These are phyloP conservation scores for Mesoligia furuncula DNA, from an alignment of 2,888 invertebrate species.

Conservation along the genomic window DNA sequence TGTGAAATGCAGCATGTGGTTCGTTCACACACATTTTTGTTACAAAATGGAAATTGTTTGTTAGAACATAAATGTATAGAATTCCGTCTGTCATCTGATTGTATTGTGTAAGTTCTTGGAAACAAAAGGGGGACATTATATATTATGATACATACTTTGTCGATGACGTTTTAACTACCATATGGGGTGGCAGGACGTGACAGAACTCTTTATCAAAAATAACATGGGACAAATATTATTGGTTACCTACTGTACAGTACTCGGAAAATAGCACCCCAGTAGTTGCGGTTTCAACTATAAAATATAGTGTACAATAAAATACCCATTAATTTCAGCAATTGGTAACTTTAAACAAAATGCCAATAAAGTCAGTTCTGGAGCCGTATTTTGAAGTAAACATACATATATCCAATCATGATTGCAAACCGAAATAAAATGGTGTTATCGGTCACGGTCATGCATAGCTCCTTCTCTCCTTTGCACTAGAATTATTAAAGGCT, in stretches of 20 bases:
- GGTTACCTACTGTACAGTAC: not conserved
- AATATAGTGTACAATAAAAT: not conserved
- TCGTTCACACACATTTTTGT: conserved; percentile 27
- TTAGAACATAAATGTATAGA: conserved; percentile 12
- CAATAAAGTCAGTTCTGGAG: not conserved
- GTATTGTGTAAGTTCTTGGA: conserved; percentile 38
- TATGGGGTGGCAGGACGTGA: conserved; percentile 9
- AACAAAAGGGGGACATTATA: conserved; percentile 10
- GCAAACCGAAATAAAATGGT: too few species aligned
- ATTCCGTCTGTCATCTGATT: conserved; percentile 3
- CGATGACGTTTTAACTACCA: conserved; percentile 4
- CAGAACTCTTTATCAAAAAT: not conserved
- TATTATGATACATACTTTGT: conserved; percentile 27
- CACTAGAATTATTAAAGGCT: too few species aligned
- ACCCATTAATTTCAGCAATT: not conserved
- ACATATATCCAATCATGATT: too few species aligned
- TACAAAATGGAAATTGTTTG: conserved; percentile 6
- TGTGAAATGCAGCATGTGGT: conserved; percentile 27
- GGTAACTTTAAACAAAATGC: not conserved
- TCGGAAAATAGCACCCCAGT: not conserved
- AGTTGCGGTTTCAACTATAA: too few species aligned
- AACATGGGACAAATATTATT: not conserved
- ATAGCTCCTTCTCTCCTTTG: too few species aligned
- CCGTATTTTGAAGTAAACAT: not conserved
- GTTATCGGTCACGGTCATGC: too few species aligned